Base-by-base conservation (phyloP, 2,797 vertebrate genomes). In the Clarias fuscus region DNA sequence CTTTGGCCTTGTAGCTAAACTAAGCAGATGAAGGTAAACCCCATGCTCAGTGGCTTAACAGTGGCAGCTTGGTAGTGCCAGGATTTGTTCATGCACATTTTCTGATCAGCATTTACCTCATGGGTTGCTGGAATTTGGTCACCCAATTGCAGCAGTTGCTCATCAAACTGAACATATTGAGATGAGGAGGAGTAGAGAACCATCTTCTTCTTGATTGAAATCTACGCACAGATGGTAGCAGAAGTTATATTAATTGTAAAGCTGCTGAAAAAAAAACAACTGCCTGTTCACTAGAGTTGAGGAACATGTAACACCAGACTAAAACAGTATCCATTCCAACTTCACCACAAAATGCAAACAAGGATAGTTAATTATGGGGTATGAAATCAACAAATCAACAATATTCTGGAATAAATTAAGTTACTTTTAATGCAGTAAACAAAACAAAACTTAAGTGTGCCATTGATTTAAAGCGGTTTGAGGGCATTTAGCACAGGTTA, bases 131-230 rank as follows among this genome's bases (percentile, higher is more conserved):
- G 86, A 96, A 91, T 91, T 94, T 94, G 92, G 93, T 95, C 70
- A 95, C 87, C 94, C 92, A 94, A 86, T 82, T 95, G 93, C 95
- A 97, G 92, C 96, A 97, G 89, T 96, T 96, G 91, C 94, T 95
- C 83, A 97, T 93, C 75, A 97, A 92, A 88, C 94, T 96, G 93
- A 97, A 97, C 97, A 98, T 97, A 89, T 91, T 95, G 92, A 88
- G 86, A 83, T 92, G 93, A 83, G 91, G 93, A 90, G 91, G 91
- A 91, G 93, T 92, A 88, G 91, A 91, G 90, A 93, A 96, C 94
- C 95, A 96, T 96, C 90, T 93, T 95, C 90, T 94, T 92, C 93
- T 92, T 89, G 94, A 93, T 88, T 92, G 90, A 87, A 92, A 93
- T 88, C 95, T 96, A 89, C 24, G 68, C 20, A 62, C 17, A 84